phyloP scores from a whole-genome alignment of 1,140 invertebrate genomes.

The Dinoponera quadriceps region DNA sequence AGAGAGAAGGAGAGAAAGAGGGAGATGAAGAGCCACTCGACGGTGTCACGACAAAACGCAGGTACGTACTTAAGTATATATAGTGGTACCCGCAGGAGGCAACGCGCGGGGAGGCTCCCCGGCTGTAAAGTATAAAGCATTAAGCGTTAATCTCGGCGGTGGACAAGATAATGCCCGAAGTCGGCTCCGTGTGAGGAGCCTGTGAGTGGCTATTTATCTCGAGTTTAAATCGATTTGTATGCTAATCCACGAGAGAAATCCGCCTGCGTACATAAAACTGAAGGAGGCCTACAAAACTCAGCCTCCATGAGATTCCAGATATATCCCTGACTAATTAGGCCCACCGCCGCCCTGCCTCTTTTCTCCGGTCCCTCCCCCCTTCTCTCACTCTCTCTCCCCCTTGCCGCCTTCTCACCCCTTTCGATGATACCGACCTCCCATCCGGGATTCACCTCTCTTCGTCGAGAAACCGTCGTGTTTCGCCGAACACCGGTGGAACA shows the following conservation, averaged over 20 bases:
- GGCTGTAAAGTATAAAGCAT: constrained; percentile 84
- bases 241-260: constrained; percentile 85
- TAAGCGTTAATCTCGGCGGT: constrained; percentile 84
- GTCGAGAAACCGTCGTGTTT: constrained; percentile 63
- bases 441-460: constrained; percentile 67
- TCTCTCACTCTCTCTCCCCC: constrained; percentile 16
- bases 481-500: constrained; percentile 56
- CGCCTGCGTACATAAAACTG: constrained; percentile 84
- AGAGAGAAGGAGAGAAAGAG: constrained; percentile 1
- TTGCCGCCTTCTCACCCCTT: constrained; percentile 21
- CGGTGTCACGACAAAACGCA: constrained; percentile 66
- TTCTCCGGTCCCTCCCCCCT: background rate
- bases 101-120: constrained; percentile 60
- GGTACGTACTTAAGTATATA: constrained; percentile 63
- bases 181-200: constrained; percentile 84
- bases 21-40: constrained; percentile 58
- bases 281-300: constrained; percentile 83
- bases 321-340: constrained; percentile 85
- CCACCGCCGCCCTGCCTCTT: constrained; percentile 72
- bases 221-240: constrained; percentile 86
- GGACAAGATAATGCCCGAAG: constrained; percentile 84
- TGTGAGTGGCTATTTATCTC: constrained; percentile 85
- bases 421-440: constrained; percentile 73
- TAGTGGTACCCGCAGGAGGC: constrained; percentile 70
- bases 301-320: constrained; percentile 84